phyloP scores from a whole-genome alignment of 2,797 vertebrate genomes.

The Anguilla megastoma region DNA sequence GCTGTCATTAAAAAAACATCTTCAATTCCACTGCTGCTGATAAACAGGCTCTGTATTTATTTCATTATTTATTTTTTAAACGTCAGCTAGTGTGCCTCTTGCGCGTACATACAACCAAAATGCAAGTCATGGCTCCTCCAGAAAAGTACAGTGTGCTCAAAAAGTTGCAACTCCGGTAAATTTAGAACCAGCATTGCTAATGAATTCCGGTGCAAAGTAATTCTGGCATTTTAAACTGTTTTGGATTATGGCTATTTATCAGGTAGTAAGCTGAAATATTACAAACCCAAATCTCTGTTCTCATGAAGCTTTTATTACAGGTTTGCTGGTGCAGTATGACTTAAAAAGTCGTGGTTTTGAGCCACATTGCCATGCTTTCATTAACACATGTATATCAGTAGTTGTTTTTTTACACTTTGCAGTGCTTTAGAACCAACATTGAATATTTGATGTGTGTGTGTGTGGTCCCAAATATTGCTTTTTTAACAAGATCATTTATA shows the following conservation, averaged over 20 bases:
- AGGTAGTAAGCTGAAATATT: background rate
- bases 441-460: background rate
- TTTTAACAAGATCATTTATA: background rate
- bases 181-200: background rate
- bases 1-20: constrained; percentile 60
- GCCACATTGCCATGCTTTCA: background rate
- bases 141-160: background rate
- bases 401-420: background rate
- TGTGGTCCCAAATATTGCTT: background rate
- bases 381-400: background rate
- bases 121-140: background rate
- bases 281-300: constrained; percentile 11
- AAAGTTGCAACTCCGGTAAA: background rate
- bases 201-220: background rate
- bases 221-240: constrained; percentile 40
- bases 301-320: background rate
- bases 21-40: constrained; percentile 67
- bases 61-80: constrained; percentile 42
- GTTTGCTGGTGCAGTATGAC: background rate
- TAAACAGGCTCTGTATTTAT: constrained; percentile 64
- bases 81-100: constrained; percentile 7
- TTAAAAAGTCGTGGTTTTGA: background rate
- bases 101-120: background rate
- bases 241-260: constrained; percentile 42
- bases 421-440: background rate